Evolutionary conservation across 2,888 invertebrate species (phyloP), one percentile per base, ranked within the genome.

Genomic region (Parnassius apollo): DNA sequence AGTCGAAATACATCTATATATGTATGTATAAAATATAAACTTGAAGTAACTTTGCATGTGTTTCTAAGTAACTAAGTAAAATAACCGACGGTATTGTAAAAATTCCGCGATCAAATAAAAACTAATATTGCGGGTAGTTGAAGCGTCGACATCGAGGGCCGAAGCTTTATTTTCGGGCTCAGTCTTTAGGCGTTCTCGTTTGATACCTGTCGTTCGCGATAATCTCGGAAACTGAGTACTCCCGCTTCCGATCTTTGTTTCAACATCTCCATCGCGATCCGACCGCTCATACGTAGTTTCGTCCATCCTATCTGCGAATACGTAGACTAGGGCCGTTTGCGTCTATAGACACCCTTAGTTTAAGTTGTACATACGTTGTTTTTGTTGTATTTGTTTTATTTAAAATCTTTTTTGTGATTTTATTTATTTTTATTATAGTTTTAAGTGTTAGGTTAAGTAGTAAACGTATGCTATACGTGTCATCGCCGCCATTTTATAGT

Each of bases 401-500:
- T 62, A 63, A 67, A 67, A 66, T 65, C 68, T 65, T 63, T 64
- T 54, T 65, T 62, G 62, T 50, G 42, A 48, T 49, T 48, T 65
- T 69, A 59, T 67, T 35, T 35, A 60, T 65, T 62, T 65, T 69
- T 68, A 63, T 69, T 64, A 66, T 61, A 63, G 60, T 68, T 61
- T 68, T 64, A 60, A 67, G 50, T 59, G 59, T 66, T 66, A 67
- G 70, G 73, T 75, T 72, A 71, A 65, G 69, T 66, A 68, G 35
- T 4, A 35, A 18, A 35, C 35, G 35, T 35, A 35, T 35, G 7
- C 66, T 76, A 64, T 68, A 49, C 59, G 54, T 66, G 69, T 67
- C 67, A 66, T 66, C 62, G 72, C 71, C 85, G 88, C 88, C 88
- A 87, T 87, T 83, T 86, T 87, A 83, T 79, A 54, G 69, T 74